These are phyloP conservation scores for Clarias magur DNA, from an alignment of 2,113 vertebrate genomes.

Conservation along the genomic window DNA sequence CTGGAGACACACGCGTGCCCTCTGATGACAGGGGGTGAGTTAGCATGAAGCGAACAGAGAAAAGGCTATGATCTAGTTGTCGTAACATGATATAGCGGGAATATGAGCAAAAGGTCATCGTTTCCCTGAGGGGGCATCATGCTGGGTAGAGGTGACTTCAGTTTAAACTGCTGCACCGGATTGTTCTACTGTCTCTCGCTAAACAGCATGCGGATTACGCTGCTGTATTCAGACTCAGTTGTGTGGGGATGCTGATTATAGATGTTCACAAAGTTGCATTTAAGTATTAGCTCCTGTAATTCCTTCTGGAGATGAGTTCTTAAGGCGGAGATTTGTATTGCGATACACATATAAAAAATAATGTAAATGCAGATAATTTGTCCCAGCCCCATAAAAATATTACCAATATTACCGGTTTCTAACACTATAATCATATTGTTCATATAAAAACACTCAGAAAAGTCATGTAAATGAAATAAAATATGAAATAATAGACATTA, in stretches of 20 bases:
- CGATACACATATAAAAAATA: no score
- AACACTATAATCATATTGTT: no score
- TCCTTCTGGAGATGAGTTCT: no score
- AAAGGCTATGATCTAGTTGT: conserved; percentile 24
- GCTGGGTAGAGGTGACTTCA: conserved; percentile 21
- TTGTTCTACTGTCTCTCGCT: background rate
- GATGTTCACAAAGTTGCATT: background rate
- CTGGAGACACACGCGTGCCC: conserved; percentile 22
- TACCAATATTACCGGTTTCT: no score
- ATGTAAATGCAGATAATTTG: no score
- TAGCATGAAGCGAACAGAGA: conserved; percentile 23
- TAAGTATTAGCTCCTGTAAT: background rate
- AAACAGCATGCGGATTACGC: background rate
- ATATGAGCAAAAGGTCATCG: conserved; percentile 20
- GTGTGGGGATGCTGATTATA: background rate
- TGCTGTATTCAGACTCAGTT: background rate
- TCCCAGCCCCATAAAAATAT: no score
- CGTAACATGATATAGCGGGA: conserved; percentile 38
- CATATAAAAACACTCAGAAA: no score
- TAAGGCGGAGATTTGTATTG: no score
- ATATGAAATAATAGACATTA: no score
- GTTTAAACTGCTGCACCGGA: conserved; percentile 8
- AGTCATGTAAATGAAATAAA: no score
- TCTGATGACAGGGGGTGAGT: conserved; percentile 27
- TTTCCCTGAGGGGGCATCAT: conserved; percentile 10